Evolutionary conservation across 2,797 vertebrate genomes (phyloP).

Genomic region (Distichodus sexfasciatus): DNA sequence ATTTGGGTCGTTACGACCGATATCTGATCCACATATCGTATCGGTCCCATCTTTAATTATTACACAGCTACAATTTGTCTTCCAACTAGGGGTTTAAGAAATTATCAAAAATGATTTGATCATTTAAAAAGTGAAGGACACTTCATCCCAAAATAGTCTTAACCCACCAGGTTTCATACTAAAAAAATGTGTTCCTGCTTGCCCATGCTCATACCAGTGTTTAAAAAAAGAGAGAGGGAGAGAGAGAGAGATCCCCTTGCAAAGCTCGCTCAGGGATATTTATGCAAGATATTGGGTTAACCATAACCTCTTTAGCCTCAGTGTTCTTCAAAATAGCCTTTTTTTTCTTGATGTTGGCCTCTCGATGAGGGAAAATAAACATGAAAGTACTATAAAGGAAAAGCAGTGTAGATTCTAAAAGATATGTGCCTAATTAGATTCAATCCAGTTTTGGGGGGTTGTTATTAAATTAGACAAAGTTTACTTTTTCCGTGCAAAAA

Average conservation of each 20-base stretch:
- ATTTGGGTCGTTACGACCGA: no score
- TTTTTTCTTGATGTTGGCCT: constrained; percentile 79
- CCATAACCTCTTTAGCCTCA: constrained; percentile 83
- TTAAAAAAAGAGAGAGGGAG: neutral
- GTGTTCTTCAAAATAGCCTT: constrained; percentile 79
- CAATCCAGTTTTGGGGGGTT: constrained; percentile 57
- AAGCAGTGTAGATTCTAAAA: constrained; percentile 79
- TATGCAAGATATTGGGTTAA: constrained; percentile 90
- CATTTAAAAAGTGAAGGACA: no score
- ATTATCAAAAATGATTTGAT: no score
- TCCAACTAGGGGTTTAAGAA: no score
- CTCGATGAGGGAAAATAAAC: constrained; percentile 81
- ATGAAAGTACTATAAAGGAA: constrained; percentile 65
- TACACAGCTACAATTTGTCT: no score
- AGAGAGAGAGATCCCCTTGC: constrained; percentile 15
- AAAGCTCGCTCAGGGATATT: constrained; percentile 77
- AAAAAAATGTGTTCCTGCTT: no score
- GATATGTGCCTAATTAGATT: constrained; percentile 86
- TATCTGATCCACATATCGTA: no score
- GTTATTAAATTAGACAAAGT: constrained; percentile 52
- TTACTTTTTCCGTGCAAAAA: constrained; percentile 12
- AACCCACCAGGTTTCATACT: no score
- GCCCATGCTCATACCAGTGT: no score
- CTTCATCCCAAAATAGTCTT: no score
- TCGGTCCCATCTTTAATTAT: no score